phyloP scores from a whole-genome alignment of 2,888 invertebrate species.

The Trachelus troglodyta region DNA sequence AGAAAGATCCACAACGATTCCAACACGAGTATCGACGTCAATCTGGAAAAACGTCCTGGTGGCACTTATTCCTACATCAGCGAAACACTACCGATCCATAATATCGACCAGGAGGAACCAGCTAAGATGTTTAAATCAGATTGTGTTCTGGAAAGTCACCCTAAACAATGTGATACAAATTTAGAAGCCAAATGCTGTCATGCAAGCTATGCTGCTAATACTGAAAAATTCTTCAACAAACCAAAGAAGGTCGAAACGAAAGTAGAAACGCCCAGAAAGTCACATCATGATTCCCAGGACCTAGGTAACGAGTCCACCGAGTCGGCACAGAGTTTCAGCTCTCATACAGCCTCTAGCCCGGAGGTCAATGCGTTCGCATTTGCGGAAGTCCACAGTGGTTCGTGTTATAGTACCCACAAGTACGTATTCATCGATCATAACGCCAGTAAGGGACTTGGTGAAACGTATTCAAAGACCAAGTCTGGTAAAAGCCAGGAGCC shows the following conservation, averaged over 20 bases:
- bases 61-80: slow-evolving; percentile 33
- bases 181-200: slow-evolving; percentile 15
- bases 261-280: background rate
- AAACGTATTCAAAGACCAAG: slow-evolving; percentile 22
- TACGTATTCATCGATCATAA: slow-evolving; percentile 31
- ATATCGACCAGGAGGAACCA: slow-evolving; percentile 1
- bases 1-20: slow-evolving; percentile 11
- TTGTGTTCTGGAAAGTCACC: background rate
- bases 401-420: background rate
- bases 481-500: slow-evolving; percentile 10
- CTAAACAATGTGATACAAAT: slow-evolving; percentile 5
- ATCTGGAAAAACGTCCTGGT: slow-evolving; percentile 30
- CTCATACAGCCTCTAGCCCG: slow-evolving; percentile 26
- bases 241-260: background rate
- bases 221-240: background rate
- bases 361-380: background rate
- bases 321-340: slow-evolving; percentile 32
- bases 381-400: background rate
- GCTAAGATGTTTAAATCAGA: background rate
- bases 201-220: slow-evolving; percentile 14
- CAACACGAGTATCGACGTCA: slow-evolving; percentile 2
- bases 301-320: slow-evolving; percentile 16
- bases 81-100: slow-evolving; percentile 25
- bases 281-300: background rate
- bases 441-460: slow-evolving; percentile 33